These are phyloP conservation scores for Babylonia areolata DNA, from an alignment of 1,140 invertebrate genomes.

Conservation along the genomic window DNA sequence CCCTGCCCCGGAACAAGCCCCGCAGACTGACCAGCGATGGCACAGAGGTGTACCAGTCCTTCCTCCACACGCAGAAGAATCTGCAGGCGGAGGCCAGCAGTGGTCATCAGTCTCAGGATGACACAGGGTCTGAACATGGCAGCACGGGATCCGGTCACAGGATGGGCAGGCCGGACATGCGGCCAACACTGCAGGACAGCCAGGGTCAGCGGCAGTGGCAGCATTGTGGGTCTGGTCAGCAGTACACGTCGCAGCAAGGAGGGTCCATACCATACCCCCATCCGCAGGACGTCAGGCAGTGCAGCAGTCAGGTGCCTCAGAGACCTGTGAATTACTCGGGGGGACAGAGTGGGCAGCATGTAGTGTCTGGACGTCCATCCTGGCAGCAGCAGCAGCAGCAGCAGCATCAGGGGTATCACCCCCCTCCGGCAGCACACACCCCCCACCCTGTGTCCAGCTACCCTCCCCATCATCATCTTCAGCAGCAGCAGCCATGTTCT, in stretches of 20 bases:
- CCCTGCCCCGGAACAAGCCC: conserved; percentile 52
- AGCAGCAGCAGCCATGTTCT: conserved; percentile 2
- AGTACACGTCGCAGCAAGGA: not conserved
- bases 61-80: conserved; percentile 52
- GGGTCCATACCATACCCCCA: not conserved
- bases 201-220: conserved; percentile 43
- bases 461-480: not conserved
- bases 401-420: not conserved
- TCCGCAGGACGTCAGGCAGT: not conserved
- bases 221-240: not conserved
- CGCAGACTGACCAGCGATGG: conserved; percentile 42
- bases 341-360: not conserved
- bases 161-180: conserved; percentile 57
- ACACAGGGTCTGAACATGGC: conserved; percentile 47
- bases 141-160: conserved; percentile 41
- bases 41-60: conserved; percentile 52
- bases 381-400: conserved; percentile 31
- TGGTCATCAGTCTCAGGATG: conserved; percentile 43
- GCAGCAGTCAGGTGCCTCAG: not conserved
- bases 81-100: conserved; percentile 32
- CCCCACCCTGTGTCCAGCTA: not conserved
- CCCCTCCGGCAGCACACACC: not conserved
- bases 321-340: not conserved
- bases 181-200: conserved; percentile 53
- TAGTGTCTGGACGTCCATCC: not conserved